Conservation (phyloP, 92 coral and sea anemone species). For the Pocillopora meandrina region DNA sequence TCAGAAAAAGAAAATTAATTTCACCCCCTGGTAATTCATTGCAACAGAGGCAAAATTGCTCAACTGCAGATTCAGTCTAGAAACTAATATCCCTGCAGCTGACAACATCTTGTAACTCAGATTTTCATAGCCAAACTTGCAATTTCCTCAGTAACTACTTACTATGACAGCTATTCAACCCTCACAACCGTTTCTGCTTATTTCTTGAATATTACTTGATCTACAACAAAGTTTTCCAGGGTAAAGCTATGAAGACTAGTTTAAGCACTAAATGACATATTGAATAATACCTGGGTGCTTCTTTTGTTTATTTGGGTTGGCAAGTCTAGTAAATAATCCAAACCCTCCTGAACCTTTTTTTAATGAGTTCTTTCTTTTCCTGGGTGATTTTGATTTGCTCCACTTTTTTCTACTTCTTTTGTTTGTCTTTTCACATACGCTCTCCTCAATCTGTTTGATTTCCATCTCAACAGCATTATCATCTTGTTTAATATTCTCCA, state of each 20-base stretch:
- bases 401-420: constrained; percentile 24
- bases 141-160: no score
- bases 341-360: constrained; percentile 39
- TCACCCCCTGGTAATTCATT: no score
- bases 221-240: no score
- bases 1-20: no score
- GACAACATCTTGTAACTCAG: no score
- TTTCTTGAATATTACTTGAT: not conserved
- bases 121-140: no score
- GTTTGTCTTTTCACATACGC: not conserved
- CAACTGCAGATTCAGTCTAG: no score
- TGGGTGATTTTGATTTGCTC: constrained; percentile 25
- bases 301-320: not conserved
- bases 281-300: constrained; percentile 12
- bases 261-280: not conserved
- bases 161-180: no score
- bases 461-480: not conserved
- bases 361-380: constrained; percentile 32
- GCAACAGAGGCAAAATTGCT: no score
- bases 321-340: constrained; percentile 51
- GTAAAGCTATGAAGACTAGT: no score
- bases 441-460: not conserved
- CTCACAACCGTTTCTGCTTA: not conserved
- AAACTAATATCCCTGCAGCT: no score
- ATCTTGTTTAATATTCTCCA: not conserved